phyloP scores from a whole-genome alignment of 1,140 invertebrate species.

The Drosophila funebris region DNA sequence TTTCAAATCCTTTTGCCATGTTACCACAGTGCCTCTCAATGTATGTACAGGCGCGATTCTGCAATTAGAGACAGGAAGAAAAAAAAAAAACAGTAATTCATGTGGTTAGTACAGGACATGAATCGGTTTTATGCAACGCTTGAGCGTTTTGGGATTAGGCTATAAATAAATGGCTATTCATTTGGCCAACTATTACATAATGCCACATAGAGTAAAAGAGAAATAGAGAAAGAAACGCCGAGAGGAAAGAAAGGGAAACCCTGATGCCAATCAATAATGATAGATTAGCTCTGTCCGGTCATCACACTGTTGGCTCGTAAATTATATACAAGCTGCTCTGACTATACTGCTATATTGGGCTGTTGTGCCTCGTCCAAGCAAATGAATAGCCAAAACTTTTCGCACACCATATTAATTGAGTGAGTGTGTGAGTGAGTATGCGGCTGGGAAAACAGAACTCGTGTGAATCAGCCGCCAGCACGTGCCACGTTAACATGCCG shows the following conservation, averaged over 20 bases:
- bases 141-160: slow-evolving; percentile 38
- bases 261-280: slow-evolving; percentile 80
- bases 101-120: slow-evolving; percentile 40
- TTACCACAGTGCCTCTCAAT: slow-evolving; percentile 19
- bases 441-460: neutral
- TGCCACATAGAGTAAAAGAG: slow-evolving; percentile 20
- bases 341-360: neutral
- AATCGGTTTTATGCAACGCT: neutral
- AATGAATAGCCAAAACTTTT: slow-evolving; percentile 68
- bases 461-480: slow-evolving; percentile 4
- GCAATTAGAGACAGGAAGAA: slow-evolving; percentile 70
- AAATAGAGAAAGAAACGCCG: neutral
- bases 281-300: slow-evolving; percentile 62
- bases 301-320: slow-evolving; percentile 45
- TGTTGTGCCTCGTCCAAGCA: slow-evolving; percentile 33
- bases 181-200: slow-evolving; percentile 62
- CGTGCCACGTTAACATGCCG: slow-evolving; percentile 34
- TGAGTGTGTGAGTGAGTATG: neutral
- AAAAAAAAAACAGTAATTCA: slow-evolving; percentile 22
- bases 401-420: slow-evolving; percentile 64
- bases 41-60: slow-evolving; percentile 23
- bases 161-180: slow-evolving; percentile 70
- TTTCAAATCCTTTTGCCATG: slow-evolving; percentile 66
- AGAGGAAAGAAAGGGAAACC: slow-evolving; percentile 2
- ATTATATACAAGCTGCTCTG: slow-evolving; percentile 36